phyloP scores from a whole-genome alignment of 2,797 vertebrate genomes.

The Lutjanus argentimaculatus region DNA sequence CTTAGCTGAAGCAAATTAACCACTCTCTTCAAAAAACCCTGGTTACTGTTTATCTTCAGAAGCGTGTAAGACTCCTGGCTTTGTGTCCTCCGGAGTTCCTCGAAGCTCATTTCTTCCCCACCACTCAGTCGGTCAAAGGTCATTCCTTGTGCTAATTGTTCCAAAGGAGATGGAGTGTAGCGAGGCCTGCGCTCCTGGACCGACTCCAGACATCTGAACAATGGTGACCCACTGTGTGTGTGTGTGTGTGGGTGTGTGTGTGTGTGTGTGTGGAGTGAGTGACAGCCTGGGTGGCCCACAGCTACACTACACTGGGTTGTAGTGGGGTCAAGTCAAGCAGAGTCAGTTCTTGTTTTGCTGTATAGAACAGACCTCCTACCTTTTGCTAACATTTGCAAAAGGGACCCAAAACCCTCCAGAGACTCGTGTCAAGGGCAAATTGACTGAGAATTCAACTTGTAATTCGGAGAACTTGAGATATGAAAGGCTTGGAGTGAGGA shows the following conservation, averaged over 20 bases:
- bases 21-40: constrained; percentile 38
- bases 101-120: constrained; percentile 61
- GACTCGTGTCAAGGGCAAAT: constrained; percentile 15
- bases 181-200: constrained; percentile 61
- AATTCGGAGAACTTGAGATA: constrained; percentile 4
- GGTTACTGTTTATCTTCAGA: constrained; percentile 55
- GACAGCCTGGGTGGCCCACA: constrained; percentile 71
- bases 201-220: constrained; percentile 68
- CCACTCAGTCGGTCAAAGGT: constrained; percentile 68
- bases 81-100: constrained; percentile 49
- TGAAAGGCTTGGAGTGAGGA: not conserved
- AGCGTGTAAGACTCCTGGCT: constrained; percentile 53
- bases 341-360: constrained; percentile 47
- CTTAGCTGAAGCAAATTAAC: constrained; percentile 55
- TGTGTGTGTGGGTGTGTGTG: constrained; percentile 49
- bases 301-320: constrained; percentile 8
- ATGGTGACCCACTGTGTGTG: constrained; percentile 51
- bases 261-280: constrained; percentile 39
- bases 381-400: constrained; percentile 52
- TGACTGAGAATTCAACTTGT: not conserved
- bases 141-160: constrained; percentile 69
- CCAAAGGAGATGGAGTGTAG: constrained; percentile 55
- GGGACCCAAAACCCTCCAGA: constrained; percentile 14
- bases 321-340: constrained; percentile 53
- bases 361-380: constrained; percentile 28